Base-by-base conservation (phyloP, 2,113 vertebrate genomes). In the Elephas maximus region DNA sequence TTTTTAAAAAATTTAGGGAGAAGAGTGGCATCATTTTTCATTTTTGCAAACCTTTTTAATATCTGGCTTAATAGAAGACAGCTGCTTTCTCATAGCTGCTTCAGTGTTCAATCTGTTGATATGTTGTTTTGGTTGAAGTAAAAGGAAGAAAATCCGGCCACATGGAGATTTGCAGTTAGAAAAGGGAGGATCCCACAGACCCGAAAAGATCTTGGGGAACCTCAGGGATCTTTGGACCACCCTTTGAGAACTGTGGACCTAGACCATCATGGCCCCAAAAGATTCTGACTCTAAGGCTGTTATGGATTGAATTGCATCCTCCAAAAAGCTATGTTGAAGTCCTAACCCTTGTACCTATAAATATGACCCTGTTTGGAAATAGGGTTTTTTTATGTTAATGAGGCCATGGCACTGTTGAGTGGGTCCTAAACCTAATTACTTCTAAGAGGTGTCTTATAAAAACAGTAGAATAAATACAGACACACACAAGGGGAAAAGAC, bases 21-120 rank as follows among this genome's bases (percentile, higher is more conserved):
- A 62, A 88, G 65, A 90, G 57, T n/a, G 71, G 28, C 80, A 92
- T 71, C 0, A 2, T 37, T 88, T 88, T 80, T 84, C 71, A 92
- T 69, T 95, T 93, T 92, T 95, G 65, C 78, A 80, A 86, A 73
- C 26, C 24, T 93, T 44, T 60, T 78, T 65, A 77, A 15, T 77
- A n/a, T 51, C 77, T 88, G 48, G 15, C 20, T 51, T 63, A 30
- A n/a, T n/a, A 45, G 18, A 94, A 91, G 73, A 81, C 73, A 90
- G 57, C 60, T 83, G 71, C 78, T 80, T 96, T 87, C 69, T 92
- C 24, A 12, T 41, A 80, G 65, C 57, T 92, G 74, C 80, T 89
- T 89, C 14, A 8, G 41, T 77, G 81, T 45, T 37, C 71, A 76
- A 37, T 86, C 79, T 74, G 89, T 62, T 85, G 60, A 85, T 73